Percentiles rank a stretch among this genome's conserved stretches.
phyloP scores from a whole-genome alignment of 2,888 invertebrate genomes.

The Sturmia bella region DNA sequence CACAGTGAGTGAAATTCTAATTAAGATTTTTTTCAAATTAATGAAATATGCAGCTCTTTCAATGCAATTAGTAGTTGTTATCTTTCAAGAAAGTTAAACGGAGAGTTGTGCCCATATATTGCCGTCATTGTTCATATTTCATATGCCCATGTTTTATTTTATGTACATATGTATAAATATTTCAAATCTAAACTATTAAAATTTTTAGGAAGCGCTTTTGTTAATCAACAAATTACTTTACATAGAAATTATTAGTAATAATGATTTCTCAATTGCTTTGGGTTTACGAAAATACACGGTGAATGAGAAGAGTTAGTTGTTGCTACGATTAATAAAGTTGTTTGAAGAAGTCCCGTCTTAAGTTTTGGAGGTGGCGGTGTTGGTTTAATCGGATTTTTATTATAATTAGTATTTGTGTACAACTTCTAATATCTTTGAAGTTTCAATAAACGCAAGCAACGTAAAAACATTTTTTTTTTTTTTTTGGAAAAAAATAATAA shows the following conservation, averaged over 20 bases:
- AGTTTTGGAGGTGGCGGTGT: constrained; percentile 67
- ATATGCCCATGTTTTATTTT: constrained; percentile 6
- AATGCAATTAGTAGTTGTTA: too few species aligned
- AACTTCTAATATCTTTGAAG: constrained; percentile 39
- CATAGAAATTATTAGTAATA: constrained; percentile 47
- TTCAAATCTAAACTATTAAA: constrained; percentile 47
- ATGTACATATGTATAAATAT: constrained; percentile 39
- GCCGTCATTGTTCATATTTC: too few species aligned
- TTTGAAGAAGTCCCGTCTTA: constrained; percentile 25
- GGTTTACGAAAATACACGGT: constrained; percentile 17
- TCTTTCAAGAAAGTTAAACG: too few species aligned
- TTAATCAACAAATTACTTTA: constrained; percentile 65
- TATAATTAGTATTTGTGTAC: constrained; percentile 27
- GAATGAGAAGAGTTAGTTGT: neutral
- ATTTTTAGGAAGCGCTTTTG: constrained; percentile 68
- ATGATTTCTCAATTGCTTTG: constrained; percentile 22
- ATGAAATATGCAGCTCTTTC: too few species aligned
- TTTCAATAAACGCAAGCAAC: constrained; percentile 35
- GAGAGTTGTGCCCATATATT: too few species aligned
- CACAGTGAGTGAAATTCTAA: too few species aligned
- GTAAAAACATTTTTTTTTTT: constrained; percentile 34
- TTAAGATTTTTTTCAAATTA: too few species aligned
- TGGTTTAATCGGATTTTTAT: constrained; percentile 25
- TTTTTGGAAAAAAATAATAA: constrained; percentile 43
- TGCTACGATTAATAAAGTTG: constrained; percentile 1